Evolutionary conservation across 2,113 vertebrate genomes (phyloP).

Genomic region (Casuarius casuarius): DNA sequence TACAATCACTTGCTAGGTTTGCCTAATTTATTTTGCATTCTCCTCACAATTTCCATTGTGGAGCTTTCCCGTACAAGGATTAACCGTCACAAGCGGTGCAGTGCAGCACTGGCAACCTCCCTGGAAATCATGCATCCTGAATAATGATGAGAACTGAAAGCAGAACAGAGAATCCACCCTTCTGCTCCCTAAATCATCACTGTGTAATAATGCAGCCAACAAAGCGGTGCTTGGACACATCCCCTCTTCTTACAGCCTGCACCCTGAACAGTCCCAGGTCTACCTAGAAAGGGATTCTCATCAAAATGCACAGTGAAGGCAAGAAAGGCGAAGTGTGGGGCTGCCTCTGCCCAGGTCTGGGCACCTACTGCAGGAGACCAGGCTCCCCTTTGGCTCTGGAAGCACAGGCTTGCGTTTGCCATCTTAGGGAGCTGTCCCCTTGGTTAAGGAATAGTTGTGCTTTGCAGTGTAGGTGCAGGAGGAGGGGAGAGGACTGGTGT

Average conservation of each 20-base stretch:
- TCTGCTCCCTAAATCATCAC: background rate
- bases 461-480: background rate
- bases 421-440: background rate
- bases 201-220: background rate
- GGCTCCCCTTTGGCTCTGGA: background rate
- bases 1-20: slow-evolving; percentile 22
- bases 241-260: background rate
- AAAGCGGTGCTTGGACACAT: background rate
- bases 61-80: slow-evolving; percentile 33
- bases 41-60: slow-evolving; percentile 38
- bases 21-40: slow-evolving; percentile 49
- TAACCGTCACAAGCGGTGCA: slow-evolving; percentile 36
- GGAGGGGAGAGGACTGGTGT: background rate
- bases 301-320: background rate
- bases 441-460: background rate
- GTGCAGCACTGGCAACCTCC: slow-evolving; percentile 64
- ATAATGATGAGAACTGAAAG: slow-evolving; percentile 48
- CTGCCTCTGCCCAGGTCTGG: background rate
- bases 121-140: slow-evolving; percentile 60
- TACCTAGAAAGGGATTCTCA: accelerated
- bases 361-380: accelerated
- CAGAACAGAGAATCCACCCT: slow-evolving; percentile 31
- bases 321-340: background rate
- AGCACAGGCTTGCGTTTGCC: background rate
- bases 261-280: background rate